Conservation (phyloP, 2,888 invertebrate genomes). For the Erynnis tages region DNA sequence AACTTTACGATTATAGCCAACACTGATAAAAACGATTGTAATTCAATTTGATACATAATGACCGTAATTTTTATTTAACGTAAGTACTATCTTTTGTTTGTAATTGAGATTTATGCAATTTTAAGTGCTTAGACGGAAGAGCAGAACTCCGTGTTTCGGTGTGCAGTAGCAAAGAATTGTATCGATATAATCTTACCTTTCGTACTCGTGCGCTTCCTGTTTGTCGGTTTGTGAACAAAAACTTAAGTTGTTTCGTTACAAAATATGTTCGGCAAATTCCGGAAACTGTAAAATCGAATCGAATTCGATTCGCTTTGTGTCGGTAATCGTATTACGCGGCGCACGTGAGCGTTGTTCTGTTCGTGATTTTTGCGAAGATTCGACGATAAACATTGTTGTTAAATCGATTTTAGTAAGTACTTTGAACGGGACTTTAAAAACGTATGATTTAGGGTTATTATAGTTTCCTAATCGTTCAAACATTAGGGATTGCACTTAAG, state of each 20-base stretch:
- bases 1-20: slow-evolving; percentile 70
- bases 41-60: slow-evolving; percentile 46
- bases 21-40: slow-evolving; percentile 59
- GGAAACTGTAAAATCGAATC: slow-evolving; percentile 63
- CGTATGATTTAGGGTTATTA: neutral
- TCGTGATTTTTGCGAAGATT: slow-evolving; percentile 66
- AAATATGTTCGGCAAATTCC: slow-evolving; percentile 54
- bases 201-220: slow-evolving; percentile 55
- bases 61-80: slow-evolving; percentile 26
- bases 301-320: slow-evolving; percentile 52
- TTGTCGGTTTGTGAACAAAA: slow-evolving; percentile 45
- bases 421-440: slow-evolving; percentile 3
- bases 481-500: too few species aligned
- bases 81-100: slow-evolving; percentile 13
- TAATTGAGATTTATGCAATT: slow-evolving; percentile 9
- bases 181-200: slow-evolving; percentile 34
- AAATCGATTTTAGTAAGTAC: slow-evolving; percentile 5
- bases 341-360: slow-evolving; percentile 71
- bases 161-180: neutral
- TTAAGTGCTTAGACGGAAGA: neutral
- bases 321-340: slow-evolving; percentile 64
- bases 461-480: too few species aligned
- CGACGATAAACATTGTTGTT: slow-evolving; percentile 50
- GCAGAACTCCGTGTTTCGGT: slow-evolving; percentile 44
- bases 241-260: slow-evolving; percentile 41